Evolutionary conservation across 1,140 invertebrate genomes (phyloP), one percentile per base, ranked within the genome.

Genomic region (Megalonaias nervosa): DNA sequence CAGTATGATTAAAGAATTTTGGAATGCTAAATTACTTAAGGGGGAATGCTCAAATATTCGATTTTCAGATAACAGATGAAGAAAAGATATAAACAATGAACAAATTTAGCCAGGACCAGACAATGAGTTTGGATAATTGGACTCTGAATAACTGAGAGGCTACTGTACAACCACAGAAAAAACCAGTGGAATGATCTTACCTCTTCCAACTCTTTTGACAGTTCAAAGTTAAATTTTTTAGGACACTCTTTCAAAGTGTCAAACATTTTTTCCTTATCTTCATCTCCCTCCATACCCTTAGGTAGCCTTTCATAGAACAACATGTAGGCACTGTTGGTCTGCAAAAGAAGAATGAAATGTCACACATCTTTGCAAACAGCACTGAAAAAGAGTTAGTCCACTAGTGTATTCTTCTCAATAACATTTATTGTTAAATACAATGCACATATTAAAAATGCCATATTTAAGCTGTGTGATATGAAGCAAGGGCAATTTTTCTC

Each of bases 241-340:
- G 55, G 57, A 48, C 6, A 48, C 6, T 48, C 38, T 48, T 48
- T 48, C 38, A 48, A 48, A n/a, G 69, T 31, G 15, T 82, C 77
- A 48, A 67, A 26, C 14, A 73, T 56, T 74, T 83, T 81, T 3
- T 70, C 75, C 19, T 86, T 80, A 3, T 74, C 57, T 75, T 74
- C 80, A 3, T 76, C 77, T 60, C 77, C 75, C 26, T 81, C 79
- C 65, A 69, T 81, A 38, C 75, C 71, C 31, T 65, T 69, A 0
- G 91, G 85, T 38, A 92, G 91, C 80, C 95, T 93, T 89, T 98
- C 96, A 89, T 99, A 99, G 88, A 99, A 98, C 66, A 99, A 89
- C 97, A 99, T 99, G 86, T 99, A 99, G 1, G 97, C 97, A 87
- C 96, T 97, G 88, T 99, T 98, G 0, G 97, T 98, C 92, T 91